Evolutionary conservation across 2,113 vertebrate genomes (phyloP), one percentile per base, ranked within the genome.

Genomic region (rabbit (Oryctolagus cuniculus)): DNA sequence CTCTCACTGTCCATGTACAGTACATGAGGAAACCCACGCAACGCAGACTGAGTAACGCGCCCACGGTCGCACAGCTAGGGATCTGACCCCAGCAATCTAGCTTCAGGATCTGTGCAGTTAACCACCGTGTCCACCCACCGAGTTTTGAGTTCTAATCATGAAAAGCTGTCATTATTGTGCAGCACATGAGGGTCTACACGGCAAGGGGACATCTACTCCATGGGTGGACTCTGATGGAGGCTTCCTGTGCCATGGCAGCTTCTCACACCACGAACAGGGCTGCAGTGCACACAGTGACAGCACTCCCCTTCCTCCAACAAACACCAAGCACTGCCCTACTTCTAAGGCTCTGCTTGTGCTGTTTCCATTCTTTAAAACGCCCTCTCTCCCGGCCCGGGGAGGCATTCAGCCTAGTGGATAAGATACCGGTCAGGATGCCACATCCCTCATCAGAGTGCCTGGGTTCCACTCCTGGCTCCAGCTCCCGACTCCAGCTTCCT

Each of bases 101-200:
- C 29, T 79, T 82, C 89, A 79, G 49, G 66, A 69, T 79, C 55
- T 88, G 15, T 93, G 44, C 55, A 82, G 73, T 91, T 73, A 74
- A 74, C 63, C 44, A 87, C 44, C 44, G 7, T 6, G 44, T 6
- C 44, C 44, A 44, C 44, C 44, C 44, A 8, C 6, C 44, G 7
- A 44, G 7, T 44, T 94, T 77, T 87, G 0, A 83, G 15, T 79
- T 95, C 73, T 91, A 84, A 61, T 64, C 91, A 79, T 31, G 51
- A n/a, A 55, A 69, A 21, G 51, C 31, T 89, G 78, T 36, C 86
- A 63, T 80, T n/a, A 83, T 29, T 61, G 7, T 10, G 16, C 89
- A 21, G 72, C 70, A 81, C 2, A 80, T 55, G 29, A 55, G n/a
- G 36, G 2, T 38, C 22, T 77, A 93, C 82, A 80, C 64, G 58